These are phyloP conservation scores for Agapornis roseicollis DNA, from an alignment of 2,113 vertebrate species.

Conservation along the genomic window DNA sequence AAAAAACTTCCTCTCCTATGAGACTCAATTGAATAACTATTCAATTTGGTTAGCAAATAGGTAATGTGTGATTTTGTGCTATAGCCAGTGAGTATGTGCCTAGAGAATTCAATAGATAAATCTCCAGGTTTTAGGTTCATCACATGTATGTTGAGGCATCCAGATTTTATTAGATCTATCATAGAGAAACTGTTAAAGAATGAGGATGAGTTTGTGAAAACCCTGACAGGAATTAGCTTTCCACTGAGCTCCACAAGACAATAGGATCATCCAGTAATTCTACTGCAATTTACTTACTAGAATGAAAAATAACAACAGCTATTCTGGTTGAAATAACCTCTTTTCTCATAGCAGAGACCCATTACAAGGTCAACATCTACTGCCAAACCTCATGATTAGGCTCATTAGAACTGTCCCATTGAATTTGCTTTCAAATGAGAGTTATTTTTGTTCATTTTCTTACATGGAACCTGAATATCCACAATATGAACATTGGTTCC, in stretches of 20 bases:
- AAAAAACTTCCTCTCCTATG: neutral
- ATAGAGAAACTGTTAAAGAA: neutral
- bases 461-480: neutral
- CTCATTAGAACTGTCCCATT: conserved; percentile 5
- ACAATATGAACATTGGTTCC: neutral
- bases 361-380: neutral
- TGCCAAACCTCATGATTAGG: neutral
- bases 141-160: neutral
- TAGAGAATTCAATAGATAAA: neutral
- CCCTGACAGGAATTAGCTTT: neutral
- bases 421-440: neutral
- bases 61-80: neutral
- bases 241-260: neutral
- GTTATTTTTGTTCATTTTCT: neutral
- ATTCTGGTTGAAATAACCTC: neutral
- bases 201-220: neutral
- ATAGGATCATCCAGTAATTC: neutral
- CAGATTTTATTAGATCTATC: neutral
- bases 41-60: conserved; percentile 36
- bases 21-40: conserved; percentile 15
- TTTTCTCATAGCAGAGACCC: neutral
- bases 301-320: conserved; percentile 1
- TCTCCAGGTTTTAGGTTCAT: neutral
- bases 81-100: neutral
- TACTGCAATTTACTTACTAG: neutral